Percentiles rank a stretch among this genome's conserved stretches.
Evolutionary conservation across 2,113 vertebrate species (phyloP).

Genomic region (Sinocyclocheilus maitianheensis): DNA sequence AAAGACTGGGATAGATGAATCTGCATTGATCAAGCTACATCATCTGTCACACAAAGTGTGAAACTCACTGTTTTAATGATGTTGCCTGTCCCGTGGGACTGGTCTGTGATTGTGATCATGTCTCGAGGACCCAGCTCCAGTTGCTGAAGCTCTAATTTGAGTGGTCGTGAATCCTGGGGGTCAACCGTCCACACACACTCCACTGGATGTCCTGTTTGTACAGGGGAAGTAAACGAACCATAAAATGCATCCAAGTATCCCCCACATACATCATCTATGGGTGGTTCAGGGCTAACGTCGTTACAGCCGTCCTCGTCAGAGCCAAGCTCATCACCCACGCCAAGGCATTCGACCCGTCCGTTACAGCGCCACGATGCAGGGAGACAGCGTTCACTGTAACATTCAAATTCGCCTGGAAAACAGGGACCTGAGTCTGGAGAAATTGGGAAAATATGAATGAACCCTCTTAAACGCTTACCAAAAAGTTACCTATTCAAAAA

Average conservation of each 20-base stretch:
- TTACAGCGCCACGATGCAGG: slow-evolving; percentile 80
- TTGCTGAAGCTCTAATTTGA: slow-evolving; percentile 81
- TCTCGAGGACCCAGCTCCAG: slow-evolving; percentile 77
- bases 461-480: not conserved
- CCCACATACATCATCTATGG: slow-evolving; percentile 69
- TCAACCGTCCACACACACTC: slow-evolving; percentile 84
- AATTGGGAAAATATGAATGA: not conserved
- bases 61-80: slow-evolving; percentile 74
- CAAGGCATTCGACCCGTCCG: slow-evolving; percentile 77
- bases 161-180: slow-evolving; percentile 80
- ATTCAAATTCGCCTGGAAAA: slow-evolving; percentile 63
- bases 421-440: slow-evolving; percentile 66
- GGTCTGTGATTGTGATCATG: slow-evolving; percentile 75
- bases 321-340: slow-evolving; percentile 69
- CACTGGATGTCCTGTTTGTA: slow-evolving; percentile 56
- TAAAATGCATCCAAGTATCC: slow-evolving; percentile 82
- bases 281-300: not conserved
- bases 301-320: slow-evolving; percentile 71
- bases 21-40: not conserved
- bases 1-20: not conserved
- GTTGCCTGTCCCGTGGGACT: slow-evolving; percentile 68
- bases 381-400: slow-evolving; percentile 73
- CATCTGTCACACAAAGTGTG: not conserved
- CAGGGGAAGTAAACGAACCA: slow-evolving; percentile 81
- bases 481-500: not conserved